These are phyloP conservation scores for Bucorvus abyssinicus DNA, from an alignment of 2,797 vertebrate species.

Conservation along the genomic window DNA sequence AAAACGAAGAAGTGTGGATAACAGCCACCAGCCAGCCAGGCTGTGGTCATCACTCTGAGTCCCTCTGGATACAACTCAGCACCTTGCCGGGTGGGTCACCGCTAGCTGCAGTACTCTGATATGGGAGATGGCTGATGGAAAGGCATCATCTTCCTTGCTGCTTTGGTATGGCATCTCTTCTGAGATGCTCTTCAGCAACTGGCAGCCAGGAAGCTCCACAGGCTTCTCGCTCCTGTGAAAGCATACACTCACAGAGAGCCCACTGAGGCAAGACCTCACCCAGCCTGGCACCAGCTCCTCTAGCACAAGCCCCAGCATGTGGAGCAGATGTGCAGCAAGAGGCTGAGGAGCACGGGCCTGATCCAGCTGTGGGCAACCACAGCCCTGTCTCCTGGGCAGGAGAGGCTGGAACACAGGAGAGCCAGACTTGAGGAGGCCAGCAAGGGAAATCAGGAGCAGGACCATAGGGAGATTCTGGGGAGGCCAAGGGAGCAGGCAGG, in stretches of 20 bases:
- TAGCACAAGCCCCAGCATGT: accelerated
- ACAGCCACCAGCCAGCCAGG: background rate
- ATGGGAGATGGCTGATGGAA: background rate
- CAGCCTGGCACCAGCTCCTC: background rate
- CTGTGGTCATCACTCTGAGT: background rate
- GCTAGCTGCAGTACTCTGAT: background rate
- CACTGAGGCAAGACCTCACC: background rate
- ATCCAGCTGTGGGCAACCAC: background rate
- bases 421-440: accelerated
- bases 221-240: background rate
- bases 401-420: background rate
- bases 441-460: background rate
- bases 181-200: background rate
- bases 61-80: background rate
- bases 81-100: too few relatives aligned
- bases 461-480: too few relatives aligned
- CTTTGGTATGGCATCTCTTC: background rate
- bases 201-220: background rate
- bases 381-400: background rate
- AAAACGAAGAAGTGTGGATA: background rate
- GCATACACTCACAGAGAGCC: background rate
- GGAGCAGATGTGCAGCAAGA: background rate
- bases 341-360: background rate
- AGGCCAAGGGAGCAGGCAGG: background rate
- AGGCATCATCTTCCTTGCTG: background rate